These are phyloP conservation scores for Oxygymnocypris stewartii DNA, from an alignment of 2,113 vertebrate genomes.

Conservation along the genomic window DNA sequence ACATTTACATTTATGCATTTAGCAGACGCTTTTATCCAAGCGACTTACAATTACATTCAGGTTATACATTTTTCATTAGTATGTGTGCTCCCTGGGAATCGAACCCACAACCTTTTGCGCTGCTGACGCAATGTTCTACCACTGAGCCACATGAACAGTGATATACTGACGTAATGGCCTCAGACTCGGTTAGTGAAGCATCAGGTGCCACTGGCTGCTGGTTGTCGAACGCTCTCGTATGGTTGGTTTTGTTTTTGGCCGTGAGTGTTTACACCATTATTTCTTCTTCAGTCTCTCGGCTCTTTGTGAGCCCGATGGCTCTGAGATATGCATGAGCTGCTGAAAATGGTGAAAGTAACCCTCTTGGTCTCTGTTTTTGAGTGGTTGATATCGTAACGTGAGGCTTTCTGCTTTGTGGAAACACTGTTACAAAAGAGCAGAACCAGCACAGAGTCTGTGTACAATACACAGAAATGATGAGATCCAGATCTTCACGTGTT, in stretches of 20 bases:
- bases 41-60: too few species aligned
- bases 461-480: background rate
- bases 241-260: background rate
- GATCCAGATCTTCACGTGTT: background rate
- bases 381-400: background rate
- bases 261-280: background rate
- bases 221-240: background rate
- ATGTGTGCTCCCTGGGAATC: too few species aligned
- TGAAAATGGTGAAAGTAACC: background rate
- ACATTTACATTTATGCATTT: too few species aligned
- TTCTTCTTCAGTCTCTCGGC: background rate
- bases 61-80: too few species aligned
- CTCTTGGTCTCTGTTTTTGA: conserved; percentile 16
- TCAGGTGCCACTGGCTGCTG: background rate
- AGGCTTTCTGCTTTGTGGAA: conserved; percentile 1
- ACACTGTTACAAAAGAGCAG: background rate
- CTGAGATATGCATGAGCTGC: background rate
- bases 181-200: background rate
- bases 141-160: too few species aligned
- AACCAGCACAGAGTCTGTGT: background rate
- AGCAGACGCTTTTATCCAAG: too few species aligned
- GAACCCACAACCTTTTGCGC: too few species aligned
- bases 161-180: background rate
- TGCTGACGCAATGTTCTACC: too few species aligned
- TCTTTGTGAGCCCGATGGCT: background rate